phyloP scores from a whole-genome alignment of 2,888 invertebrate genomes.

The Troides oblongomaculatus region DNA sequence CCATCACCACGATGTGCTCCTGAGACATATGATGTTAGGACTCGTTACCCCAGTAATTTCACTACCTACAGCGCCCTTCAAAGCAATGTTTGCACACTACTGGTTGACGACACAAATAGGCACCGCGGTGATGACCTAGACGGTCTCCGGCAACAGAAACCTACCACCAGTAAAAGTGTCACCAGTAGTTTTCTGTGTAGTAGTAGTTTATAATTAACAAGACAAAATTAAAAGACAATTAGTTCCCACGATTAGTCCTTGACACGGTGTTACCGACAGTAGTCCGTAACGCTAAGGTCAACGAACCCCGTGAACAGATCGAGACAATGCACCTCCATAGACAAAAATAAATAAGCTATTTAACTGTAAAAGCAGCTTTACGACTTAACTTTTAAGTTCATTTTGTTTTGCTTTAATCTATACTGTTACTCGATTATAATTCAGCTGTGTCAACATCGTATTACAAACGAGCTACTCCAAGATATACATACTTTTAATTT shows the following conservation, averaged over 20 bases:
- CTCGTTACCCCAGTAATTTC: no score
- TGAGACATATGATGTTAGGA: no score
- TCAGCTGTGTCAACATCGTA: conserved; percentile 27
- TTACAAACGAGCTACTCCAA: conserved; percentile 8
- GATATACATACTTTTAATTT: not conserved
- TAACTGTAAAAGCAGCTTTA: conserved; percentile 15
- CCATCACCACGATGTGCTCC: no score
- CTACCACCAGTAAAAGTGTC: no score
- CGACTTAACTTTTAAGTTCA: not conserved
- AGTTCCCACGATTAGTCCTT: conserved; percentile 26
- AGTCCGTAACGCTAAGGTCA: conserved; percentile 22
- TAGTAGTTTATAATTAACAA: not conserved
- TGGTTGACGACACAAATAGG: no score
- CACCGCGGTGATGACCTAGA: no score
- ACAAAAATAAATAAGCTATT: conserved; percentile 18
- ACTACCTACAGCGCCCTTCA: no score
- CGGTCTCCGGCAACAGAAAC: no score
- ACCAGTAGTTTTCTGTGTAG: no score
- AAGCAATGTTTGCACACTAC: no score
- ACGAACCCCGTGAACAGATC: conserved; percentile 27
- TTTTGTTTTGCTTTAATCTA: conserved; percentile 3
- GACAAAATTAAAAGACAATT: not conserved
- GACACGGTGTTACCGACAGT: conserved; percentile 22
- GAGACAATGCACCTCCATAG: conserved; percentile 32
- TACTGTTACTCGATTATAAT: conserved; percentile 26